Evolutionary conservation across 2,888 invertebrate genomes (phyloP).

Genomic region (Leucophenga montana): DNA sequence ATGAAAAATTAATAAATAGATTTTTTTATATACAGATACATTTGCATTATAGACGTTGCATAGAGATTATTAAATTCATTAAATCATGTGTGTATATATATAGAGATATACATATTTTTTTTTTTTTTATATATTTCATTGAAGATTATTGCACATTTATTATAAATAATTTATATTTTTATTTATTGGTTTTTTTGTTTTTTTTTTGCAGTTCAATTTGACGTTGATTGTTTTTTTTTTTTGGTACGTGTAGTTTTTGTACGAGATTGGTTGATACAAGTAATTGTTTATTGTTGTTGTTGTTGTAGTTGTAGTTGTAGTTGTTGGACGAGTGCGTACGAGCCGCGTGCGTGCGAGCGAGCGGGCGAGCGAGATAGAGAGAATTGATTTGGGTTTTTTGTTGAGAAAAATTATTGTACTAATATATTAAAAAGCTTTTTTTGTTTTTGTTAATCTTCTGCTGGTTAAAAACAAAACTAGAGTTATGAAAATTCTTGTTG

Average conservation of each 20-base stretch:
- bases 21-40: background rate
- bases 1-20: background rate
- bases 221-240: constrained; percentile 29
- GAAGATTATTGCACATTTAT: too few species aligned
- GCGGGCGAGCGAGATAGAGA: constrained; percentile 21
- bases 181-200: constrained; percentile 14
- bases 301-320: constrained; percentile 4
- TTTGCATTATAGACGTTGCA: background rate
- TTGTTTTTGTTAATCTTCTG: constrained; percentile 44
- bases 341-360: constrained; percentile 10
- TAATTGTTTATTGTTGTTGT: constrained; percentile 47
- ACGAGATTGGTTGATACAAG: background rate
- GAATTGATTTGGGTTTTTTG: constrained; percentile 13
- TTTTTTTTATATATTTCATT: constrained; percentile 4
- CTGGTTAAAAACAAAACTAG: constrained; percentile 18
- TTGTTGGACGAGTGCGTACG: constrained; percentile 16
- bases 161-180: background rate
- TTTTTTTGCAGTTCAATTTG: constrained; percentile 32
- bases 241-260: background rate
- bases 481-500: constrained; percentile 13
- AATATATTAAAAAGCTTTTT: constrained; percentile 32
- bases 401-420: constrained; percentile 4
- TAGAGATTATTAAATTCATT: too few species aligned
- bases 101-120: constrained; percentile 2
- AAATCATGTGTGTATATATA: background rate